phyloP scores from a whole-genome alignment of 1,140 invertebrate species.

The Heliothis subflexa region DNA sequence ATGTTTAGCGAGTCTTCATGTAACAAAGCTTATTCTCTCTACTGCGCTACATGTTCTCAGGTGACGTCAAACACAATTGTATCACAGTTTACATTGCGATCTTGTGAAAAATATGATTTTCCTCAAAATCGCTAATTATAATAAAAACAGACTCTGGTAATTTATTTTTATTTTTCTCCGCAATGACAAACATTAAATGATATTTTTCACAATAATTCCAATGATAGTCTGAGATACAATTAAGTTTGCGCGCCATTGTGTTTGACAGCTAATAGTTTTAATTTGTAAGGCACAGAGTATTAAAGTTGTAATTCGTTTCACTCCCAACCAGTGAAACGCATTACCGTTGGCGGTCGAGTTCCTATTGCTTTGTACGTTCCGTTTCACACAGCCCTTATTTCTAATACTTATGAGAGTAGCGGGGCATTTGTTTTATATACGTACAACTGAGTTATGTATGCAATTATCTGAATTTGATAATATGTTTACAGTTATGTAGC shows the following conservation, averaged over 20 bases:
- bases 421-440: neutral
- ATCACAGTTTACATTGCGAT: neutral
- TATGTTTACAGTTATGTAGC: neutral
- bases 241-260: slow-evolving; percentile 13
- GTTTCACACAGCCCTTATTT: neutral
- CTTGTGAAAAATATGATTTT: slow-evolving; percentile 1
- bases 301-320: slow-evolving; percentile 44
- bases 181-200: neutral
- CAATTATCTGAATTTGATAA: neutral
- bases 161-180: slow-evolving; percentile 2
- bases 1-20: slow-evolving; percentile 24
- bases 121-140: neutral
- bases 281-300: slow-evolving; percentile 31
- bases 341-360: slow-evolving; percentile 60
- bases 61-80: neutral
- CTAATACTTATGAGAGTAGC: neutral
- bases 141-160: neutral
- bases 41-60: neutral
- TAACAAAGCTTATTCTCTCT: slow-evolving; percentile 3
- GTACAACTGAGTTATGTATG: neutral
- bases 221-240: neutral
- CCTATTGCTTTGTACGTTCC: slow-evolving; percentile 54
- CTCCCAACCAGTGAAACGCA: slow-evolving; percentile 54
- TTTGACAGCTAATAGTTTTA: slow-evolving; percentile 4
- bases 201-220: slow-evolving; percentile 1